These are phyloP conservation scores for Vidua macroura DNA, from an alignment of 2,113 vertebrate genomes.

Conservation along the genomic window DNA sequence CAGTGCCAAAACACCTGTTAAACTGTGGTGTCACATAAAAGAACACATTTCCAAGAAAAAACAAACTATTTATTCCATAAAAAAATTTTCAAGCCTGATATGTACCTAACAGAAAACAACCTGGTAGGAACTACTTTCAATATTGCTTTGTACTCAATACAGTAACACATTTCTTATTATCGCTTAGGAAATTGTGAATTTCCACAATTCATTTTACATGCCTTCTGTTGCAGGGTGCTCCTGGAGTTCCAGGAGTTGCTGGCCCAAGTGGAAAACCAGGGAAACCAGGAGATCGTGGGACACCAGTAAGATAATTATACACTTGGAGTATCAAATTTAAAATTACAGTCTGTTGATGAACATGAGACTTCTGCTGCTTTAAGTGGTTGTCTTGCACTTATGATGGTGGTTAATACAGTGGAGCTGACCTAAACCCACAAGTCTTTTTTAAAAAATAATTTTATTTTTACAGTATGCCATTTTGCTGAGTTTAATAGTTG, in stretches of 20 bases:
- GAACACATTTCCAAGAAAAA: background rate
- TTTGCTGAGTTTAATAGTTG: conserved; percentile 65
- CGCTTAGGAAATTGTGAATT: background rate
- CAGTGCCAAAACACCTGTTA: background rate
- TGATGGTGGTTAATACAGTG: conserved; percentile 14
- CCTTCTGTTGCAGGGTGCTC: conserved; percentile 79
- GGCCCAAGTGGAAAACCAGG: conserved; percentile 88
- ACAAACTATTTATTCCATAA: background rate
- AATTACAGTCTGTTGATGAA: background rate
- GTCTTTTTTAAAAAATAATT: background rate
- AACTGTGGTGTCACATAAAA: background rate
- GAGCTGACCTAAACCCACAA: conserved; percentile 39
- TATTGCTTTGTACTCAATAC: background rate
- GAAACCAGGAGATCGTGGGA: conserved; percentile 85
- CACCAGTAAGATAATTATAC: conserved; percentile 78
- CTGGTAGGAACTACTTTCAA: background rate
- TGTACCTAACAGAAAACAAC: background rate
- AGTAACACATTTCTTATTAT: background rate
- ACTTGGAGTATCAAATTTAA: background rate
- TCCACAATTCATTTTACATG: background rate
- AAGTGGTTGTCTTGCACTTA: background rate
- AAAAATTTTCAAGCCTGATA: background rate
- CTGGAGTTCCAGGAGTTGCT: conserved; percentile 86
- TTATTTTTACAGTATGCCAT: conserved; percentile 44
- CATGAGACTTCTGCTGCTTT: background rate